Conservation (phyloP, 2,113 vertebrate genomes). For the Hypocryptadius cinnamomeus region DNA sequence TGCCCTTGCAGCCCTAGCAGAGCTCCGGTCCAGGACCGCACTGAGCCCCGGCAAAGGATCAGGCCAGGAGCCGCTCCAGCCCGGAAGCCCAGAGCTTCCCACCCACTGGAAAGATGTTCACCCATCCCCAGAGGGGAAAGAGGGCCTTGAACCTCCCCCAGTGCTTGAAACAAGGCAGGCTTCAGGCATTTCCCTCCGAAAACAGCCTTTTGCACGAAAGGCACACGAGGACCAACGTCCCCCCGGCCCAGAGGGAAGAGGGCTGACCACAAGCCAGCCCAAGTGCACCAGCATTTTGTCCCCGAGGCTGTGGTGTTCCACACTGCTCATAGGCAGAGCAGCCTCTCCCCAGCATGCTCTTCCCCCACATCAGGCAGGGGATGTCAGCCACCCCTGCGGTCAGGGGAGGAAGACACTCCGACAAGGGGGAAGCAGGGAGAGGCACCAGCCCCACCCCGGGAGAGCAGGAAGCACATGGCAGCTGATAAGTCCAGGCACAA, state of each 20-base stretch:
- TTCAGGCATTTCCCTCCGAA: not conserved
- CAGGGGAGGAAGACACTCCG: not conserved
- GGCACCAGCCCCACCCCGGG: not conserved
- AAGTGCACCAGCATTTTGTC: not conserved
- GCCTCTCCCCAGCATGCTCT: not conserved
- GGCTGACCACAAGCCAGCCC: not conserved
- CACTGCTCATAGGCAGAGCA: not conserved
- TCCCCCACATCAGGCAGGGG: not conserved
- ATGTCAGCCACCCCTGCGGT: not conserved
- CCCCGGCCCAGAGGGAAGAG: accelerated
- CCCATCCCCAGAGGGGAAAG: not conserved
- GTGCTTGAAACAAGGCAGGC: not conserved
- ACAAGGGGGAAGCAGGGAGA: not conserved
- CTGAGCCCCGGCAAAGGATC: not conserved
- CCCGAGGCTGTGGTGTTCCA: not conserved
- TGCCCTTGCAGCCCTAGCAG: not conserved
- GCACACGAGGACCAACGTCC: not conserved
- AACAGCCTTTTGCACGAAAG: not conserved
- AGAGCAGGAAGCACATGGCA: slow-evolving; percentile 17
- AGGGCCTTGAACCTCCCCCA: not conserved
- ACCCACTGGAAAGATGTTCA: not conserved
- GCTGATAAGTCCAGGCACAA: not conserved
- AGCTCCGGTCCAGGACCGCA: accelerated
- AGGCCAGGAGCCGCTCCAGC: not conserved
- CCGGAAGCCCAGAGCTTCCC: not conserved